Evolutionary conservation across 2,113 vertebrate species (phyloP).

Genomic region (Rattus norvegicus): DNA sequence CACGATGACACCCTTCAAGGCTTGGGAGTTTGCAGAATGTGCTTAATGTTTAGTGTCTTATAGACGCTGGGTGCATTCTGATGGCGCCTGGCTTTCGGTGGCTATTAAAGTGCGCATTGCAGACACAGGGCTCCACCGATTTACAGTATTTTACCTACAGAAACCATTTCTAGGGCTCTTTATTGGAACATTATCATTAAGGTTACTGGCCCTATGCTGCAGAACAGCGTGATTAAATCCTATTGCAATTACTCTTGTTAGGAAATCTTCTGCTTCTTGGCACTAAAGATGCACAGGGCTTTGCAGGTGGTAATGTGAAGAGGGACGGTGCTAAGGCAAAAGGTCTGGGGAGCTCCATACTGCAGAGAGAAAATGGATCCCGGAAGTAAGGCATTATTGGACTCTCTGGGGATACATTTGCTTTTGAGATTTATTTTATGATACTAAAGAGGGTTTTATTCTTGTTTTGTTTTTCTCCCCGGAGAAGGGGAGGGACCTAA

Average conservation of each 20-base stretch:
- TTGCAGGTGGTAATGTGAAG: slow-evolving; percentile 53
- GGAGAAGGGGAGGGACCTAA: not conserved
- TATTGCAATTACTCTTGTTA: slow-evolving; percentile 72
- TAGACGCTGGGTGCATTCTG: slow-evolving; percentile 57
- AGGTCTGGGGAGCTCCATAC: slow-evolving; percentile 46
- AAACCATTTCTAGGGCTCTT: slow-evolving; percentile 72
- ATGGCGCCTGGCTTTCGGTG: slow-evolving; percentile 59
- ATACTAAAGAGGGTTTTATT: slow-evolving; percentile 49
- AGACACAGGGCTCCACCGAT: slow-evolving; percentile 61
- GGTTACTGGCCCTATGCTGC: slow-evolving; percentile 67
- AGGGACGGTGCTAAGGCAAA: slow-evolving; percentile 53
- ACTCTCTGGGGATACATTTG: slow-evolving; percentile 51
- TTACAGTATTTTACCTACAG: slow-evolving; percentile 78
- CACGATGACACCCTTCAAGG: not conserved
- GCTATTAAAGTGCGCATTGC: slow-evolving; percentile 73
- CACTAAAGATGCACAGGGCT: slow-evolving; percentile 62
- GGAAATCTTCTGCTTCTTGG: slow-evolving; percentile 74
- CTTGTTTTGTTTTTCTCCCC: slow-evolving; percentile 62
- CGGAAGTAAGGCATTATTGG: slow-evolving; percentile 46
- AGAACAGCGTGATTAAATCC: slow-evolving; percentile 63
- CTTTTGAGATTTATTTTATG: slow-evolving; percentile 69
- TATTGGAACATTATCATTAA: slow-evolving; percentile 73
- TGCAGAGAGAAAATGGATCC: slow-evolving; percentile 57
- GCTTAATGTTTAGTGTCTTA: slow-evolving; percentile 62
- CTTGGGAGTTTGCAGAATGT: slow-evolving; percentile 36